Percentiles rank a stretch among this genome's conserved stretches.
Conservation (phyloP, 2,797 vertebrate species). For the Bryconaethiops microstoma region DNA sequence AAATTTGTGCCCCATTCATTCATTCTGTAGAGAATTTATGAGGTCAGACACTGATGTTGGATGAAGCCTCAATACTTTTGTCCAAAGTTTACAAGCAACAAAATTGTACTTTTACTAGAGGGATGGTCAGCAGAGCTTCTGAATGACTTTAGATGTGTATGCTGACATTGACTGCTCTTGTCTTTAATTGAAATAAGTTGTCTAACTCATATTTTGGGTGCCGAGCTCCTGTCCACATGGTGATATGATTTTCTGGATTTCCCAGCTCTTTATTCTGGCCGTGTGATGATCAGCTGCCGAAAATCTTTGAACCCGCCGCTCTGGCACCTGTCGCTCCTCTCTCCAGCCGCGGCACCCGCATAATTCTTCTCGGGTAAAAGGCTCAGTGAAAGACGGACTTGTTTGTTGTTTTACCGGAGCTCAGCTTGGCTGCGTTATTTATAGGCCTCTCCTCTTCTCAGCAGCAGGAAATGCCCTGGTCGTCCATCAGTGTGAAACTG, state of each 20-base stretch:
- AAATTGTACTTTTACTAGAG: no score
- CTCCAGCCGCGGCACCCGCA: conserved; percentile 66
- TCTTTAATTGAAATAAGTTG: conserved; percentile 62
- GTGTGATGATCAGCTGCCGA: conserved; percentile 48
- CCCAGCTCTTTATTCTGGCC: conserved; percentile 27
- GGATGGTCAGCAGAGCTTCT: no score
- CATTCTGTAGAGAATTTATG: no score
- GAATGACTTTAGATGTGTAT: not conserved
- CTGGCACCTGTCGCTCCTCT: conserved; percentile 76
- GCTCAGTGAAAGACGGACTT: conserved; percentile 82
- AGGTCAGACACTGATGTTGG: no score
- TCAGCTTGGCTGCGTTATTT: conserved; percentile 73
- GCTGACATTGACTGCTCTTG: conserved; percentile 35
- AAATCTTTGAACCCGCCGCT: conserved; percentile 71
- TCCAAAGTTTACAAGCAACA: no score
- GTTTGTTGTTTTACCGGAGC: conserved; percentile 83
- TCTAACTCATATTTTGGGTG: conserved; percentile 31
- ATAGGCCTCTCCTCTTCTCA: conserved; percentile 61
- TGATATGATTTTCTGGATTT: conserved; percentile 39
- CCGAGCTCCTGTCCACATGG: conserved; percentile 35
- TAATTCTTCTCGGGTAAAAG: conserved; percentile 77
- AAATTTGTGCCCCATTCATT: no score
- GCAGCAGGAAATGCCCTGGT: conserved; percentile 47
- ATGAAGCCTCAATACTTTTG: no score
- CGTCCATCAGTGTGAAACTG: conserved; percentile 47